Evolutionary conservation across 2,797 vertebrate species (phyloP), one percentile per base, ranked within the genome.

Genomic region (Hephaestus fuliginosus): DNA sequence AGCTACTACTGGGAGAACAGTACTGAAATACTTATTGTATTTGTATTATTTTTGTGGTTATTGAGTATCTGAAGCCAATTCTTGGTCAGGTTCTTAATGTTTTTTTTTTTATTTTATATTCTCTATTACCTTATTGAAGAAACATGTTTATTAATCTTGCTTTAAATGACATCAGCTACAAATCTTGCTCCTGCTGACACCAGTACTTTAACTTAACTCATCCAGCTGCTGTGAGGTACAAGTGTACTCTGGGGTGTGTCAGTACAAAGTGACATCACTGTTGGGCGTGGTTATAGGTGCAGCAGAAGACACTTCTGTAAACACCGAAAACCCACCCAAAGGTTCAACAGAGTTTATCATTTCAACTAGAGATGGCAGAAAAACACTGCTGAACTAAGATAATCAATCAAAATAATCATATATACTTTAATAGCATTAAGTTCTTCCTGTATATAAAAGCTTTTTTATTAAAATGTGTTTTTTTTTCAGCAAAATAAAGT

Each of bases 361-460:
- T 77, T 55, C 11, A 22, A 48, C 73, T 3, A 58, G 63, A 67
- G 14, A 46, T 52, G 51, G 28, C 18, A 48, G 43, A 33, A 43
- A 62, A 63, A 53, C 28, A 18, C 22, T 22, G 14, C 13, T 30
- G 22, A 12, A 10, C 30, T 48, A 36, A 14, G 28, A 60, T 44
- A 52, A 10, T 46, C 11, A 62, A 10, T 41, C 10, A 52, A 39
- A 7, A 18, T 43, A n/a, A 13, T 62, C 15, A 41, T 11, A 33
- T 14, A 30, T 30, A 51, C 11, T 17, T 46, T 17, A 25, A 43
- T 48, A 17, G 28, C 28, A 25, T 13, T 9, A 4, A 11, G 20
- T 4, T 9, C 9, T 25, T 48, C n/a, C 18, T 48, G 51, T 65
- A 20, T 10, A 12, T 20, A 13, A 61, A 13, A 20, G 43, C 1